These are phyloP conservation scores for Tragelaphus strepsiceros DNA, from an alignment of 2,113 vertebrate species.

Conservation along the genomic window DNA sequence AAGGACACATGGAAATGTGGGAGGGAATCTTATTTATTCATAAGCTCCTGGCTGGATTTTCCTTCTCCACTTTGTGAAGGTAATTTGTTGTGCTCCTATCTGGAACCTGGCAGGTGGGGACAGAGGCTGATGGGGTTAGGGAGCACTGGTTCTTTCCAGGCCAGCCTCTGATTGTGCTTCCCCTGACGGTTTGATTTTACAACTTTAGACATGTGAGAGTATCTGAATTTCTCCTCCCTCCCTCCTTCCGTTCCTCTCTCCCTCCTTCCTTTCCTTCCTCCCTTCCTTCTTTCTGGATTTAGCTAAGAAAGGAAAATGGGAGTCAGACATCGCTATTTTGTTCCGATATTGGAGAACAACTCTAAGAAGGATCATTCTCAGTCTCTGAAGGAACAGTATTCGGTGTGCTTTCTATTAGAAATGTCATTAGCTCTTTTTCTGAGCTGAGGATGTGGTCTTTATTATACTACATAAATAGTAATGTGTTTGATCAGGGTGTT, in stretches of 20 bases:
- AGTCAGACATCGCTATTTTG: neutral
- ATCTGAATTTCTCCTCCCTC: neutral
- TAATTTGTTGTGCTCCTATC: neutral
- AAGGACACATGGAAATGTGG: neutral
- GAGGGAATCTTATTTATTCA: neutral
- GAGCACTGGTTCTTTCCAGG: neutral
- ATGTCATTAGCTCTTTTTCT: neutral
- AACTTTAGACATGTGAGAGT: neutral
- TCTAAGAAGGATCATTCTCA: neutral
- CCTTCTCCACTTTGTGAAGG: neutral
- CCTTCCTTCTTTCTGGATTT: neutral
- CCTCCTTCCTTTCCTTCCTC: neutral
- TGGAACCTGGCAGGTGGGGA: neutral
- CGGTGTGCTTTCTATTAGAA: neutral
- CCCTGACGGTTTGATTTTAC: neutral
- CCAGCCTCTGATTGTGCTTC: neutral
- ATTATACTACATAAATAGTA: neutral
- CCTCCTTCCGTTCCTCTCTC: neutral
- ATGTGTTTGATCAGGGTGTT: neutral
- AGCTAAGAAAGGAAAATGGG: neutral
- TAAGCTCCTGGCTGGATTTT: neutral
- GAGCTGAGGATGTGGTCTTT: conserved; percentile 26
- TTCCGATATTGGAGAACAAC: neutral
- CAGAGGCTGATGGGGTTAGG: neutral
- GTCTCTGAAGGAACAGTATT: neutral